phyloP scores from a whole-genome alignment of 2,888 invertebrate species.

The Tanypteryx hageni region DNA sequence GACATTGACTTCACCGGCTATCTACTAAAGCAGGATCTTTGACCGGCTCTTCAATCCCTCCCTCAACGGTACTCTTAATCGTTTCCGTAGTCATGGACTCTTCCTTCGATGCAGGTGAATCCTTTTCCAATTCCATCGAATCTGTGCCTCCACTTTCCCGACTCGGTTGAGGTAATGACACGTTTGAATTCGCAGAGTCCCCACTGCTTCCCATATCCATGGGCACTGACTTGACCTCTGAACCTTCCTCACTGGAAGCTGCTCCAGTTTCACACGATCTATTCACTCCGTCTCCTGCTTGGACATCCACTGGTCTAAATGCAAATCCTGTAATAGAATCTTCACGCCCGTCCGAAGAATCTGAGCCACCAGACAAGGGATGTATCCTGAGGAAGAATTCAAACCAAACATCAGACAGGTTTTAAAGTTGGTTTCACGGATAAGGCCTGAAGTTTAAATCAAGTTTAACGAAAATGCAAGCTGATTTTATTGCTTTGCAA shows the following conservation, averaged over 20 bases:
- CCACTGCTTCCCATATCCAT: conserved; percentile 33
- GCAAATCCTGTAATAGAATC: conserved; percentile 52
- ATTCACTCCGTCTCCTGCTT: background rate
- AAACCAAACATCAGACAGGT: no score
- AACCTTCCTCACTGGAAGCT: conserved; percentile 4
- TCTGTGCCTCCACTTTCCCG: background rate
- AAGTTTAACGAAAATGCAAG: no score
- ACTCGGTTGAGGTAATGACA: background rate
- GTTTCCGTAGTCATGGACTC: conserved; percentile 45
- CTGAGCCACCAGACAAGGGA: conserved; percentile 17
- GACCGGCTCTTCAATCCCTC: background rate
- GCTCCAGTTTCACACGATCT: background rate
- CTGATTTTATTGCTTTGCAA: no score
- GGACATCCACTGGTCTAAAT: conserved; percentile 32
- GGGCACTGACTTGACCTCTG: background rate
- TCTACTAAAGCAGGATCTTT: background rate
- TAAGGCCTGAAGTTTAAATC: background rate
- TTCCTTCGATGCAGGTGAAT: conserved; percentile 12
- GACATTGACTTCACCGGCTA: conserved; percentile 32
- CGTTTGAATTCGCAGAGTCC: background rate
- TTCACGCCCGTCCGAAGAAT: conserved; percentile 21
- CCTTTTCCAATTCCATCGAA: conserved; percentile 41
- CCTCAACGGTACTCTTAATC: background rate
- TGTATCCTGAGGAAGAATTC: background rate
- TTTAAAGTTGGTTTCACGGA: background rate